Evolutionary conservation across 2,113 vertebrate species (phyloP).

Genomic region (Anas platyrhynchos): DNA sequence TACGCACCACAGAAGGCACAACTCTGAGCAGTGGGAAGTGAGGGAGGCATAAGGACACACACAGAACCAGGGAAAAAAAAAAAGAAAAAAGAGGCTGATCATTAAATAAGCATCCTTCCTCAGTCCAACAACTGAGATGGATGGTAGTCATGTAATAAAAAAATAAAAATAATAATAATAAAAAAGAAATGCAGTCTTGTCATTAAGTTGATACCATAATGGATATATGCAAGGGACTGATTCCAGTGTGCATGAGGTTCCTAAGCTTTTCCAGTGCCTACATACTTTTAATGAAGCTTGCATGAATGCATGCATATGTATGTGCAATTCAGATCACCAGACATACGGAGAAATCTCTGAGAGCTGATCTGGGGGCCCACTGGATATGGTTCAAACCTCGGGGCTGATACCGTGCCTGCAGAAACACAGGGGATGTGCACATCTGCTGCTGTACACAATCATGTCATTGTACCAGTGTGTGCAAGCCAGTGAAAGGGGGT

Average conservation of each 20-base stretch:
- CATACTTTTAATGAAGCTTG: neutral
- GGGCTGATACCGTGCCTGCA: fast-evolving
- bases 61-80: neutral
- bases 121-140: neutral
- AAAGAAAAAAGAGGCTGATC: neutral
- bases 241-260: neutral
- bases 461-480: fast-evolving
- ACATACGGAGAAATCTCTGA: neutral
- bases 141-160: neutral
- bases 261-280: neutral
- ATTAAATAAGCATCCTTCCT: neutral
- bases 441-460: too few species aligned
- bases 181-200: neutral
- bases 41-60: neutral
- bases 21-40: neutral
- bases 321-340: neutral
- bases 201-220: neutral
- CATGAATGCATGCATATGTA: neutral
- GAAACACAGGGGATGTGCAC: neutral
- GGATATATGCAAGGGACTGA: neutral
- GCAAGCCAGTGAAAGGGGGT: fast-evolving
- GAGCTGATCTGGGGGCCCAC: neutral
- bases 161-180: neutral
- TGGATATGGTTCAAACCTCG: neutral
- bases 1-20: neutral